Base-by-base conservation (phyloP, 2,888 invertebrate genomes). In the Eristalinus sepulchralis region DNA sequence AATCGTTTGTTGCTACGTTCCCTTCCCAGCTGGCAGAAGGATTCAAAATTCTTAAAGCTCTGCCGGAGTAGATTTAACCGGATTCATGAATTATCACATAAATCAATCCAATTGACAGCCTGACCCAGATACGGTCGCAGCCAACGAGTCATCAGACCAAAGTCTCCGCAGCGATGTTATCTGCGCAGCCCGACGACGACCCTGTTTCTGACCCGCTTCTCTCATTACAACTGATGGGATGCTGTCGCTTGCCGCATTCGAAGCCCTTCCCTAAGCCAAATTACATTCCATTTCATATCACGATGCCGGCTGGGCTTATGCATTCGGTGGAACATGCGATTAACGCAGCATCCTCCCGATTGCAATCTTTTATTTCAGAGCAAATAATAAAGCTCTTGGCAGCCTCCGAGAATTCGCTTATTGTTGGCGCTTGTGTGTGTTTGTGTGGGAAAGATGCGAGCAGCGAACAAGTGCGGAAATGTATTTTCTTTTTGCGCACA, bases 391-490 rank as follows among this genome's bases (percentile, higher is more conserved):
- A 83, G 80, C 33, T 72, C 73, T 83, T 84, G 83, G 83, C 80
- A 83, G 47, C 47, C 39, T 27, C 36, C 53, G 70, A 62, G 75
- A 84, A 80, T 84, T 73, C 73, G 39, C 64, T 83, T 70, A 75
- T 79, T 83, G 79, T 80, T 80, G 83, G 64, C 36, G 72, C 67
- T 34, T 33, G 55, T 60, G 17, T 59, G 36, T 67, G 39, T 66
- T n/a, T 60, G 47, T 34, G 66, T 17, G 66, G 36, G n/a, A n/a
- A 64, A 71, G 77, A 83, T 72, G 47, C 79, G 75, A 75, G 67
- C 76, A 84, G 70, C 67, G 67, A 84, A 81, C 80, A 81, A 84
- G 83, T 83, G 83, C 79, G 75, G 83, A 78, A 72, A 83, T 83
- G 78, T 62, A 36, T 59, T 47, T 76, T 34, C 34, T 27, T 57